These are phyloP conservation scores for Kryptolebias marmoratus DNA, from an alignment of 2,113 vertebrate genomes.

Conservation along the genomic window DNA sequence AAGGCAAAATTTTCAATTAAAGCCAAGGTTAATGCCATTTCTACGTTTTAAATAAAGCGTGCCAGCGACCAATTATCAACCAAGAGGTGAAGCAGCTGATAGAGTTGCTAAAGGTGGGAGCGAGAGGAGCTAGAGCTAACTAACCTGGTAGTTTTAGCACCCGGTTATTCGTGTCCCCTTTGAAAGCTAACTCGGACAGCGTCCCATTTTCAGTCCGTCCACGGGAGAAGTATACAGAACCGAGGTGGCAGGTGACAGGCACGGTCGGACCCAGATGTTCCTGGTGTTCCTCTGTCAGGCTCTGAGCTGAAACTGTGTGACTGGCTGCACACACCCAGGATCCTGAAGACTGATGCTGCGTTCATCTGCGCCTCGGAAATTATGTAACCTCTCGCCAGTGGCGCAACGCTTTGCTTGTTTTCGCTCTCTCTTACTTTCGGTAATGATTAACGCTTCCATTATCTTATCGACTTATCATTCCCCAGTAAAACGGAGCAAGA, in stretches of 20 bases:
- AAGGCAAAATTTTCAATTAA: not conserved
- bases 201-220: constrained; percentile 68
- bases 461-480: not conserved
- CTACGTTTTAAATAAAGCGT: not conserved
- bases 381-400: not conserved
- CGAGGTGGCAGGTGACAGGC: constrained; percentile 61
- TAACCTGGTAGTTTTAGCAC: constrained; percentile 68
- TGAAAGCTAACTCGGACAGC: constrained; percentile 65
- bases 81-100: constrained; percentile 27
- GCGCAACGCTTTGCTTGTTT: not conserved
- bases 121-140: constrained; percentile 56
- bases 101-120: constrained; percentile 28
- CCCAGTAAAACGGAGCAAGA: not conserved
- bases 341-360: constrained; percentile 61
- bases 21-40: not conserved
- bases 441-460: constrained; percentile 1
- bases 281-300: constrained; percentile 48
- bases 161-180: constrained; percentile 51
- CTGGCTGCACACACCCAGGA: constrained; percentile 72
- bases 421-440: not conserved
- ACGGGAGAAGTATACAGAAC: constrained; percentile 32
- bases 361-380: constrained; percentile 59
- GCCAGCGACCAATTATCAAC: constrained; percentile 3
- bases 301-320: constrained; percentile 20
- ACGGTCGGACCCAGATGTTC: constrained; percentile 49